Evolutionary conservation across 2,888 invertebrate genomes (phyloP), one percentile per base, ranked within the genome.

Genomic region (Blastobasis adustella): DNA sequence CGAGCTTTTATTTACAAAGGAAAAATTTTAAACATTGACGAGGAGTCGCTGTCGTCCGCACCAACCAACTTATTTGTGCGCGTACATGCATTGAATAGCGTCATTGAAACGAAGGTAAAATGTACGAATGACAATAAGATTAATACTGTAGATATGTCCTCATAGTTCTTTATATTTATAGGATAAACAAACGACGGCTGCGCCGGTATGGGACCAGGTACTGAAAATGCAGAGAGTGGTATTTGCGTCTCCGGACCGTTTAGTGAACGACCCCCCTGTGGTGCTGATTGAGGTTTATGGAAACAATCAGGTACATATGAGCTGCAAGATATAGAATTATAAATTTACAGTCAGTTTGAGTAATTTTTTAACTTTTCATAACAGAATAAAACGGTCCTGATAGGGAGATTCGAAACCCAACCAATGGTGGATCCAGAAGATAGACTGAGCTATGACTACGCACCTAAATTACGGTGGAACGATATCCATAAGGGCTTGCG

Each of bases 1-100:
- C 88, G 91, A 23, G 89, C 90, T 0, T 93, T 93, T 63, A 84
- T 95, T 58, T 92, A 92, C 68, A 92, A 92, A 79, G 94, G 92
- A 1, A 92, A 92, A 70, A 46, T 47, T n/a, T 50, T 42, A 46
- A 36, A 46, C 46, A 41, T 46, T 10, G 3, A 23, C 23, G 23
- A 23, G 3, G 23, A 23, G 23, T 23, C 23, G 1, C 23, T 23
- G 23, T 23, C 23, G 23, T 23, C 23, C 23, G 23, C 23, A 23
- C 23, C 23, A 23, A 23, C 23, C 23, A 23, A 23, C 23, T 23
- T 23, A 23, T 23, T 23, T 23, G 23, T 23, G 23, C 23, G 23
- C 2, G 23, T 23, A 23, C 23, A 23, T 23, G 23, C 23, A 23
- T 23, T 23, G 23, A 23, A 23, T 3, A 23, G 23, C 23, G 23